Conservation (phyloP, 2,797 vertebrate genomes). For the Spinus pinus region DNA sequence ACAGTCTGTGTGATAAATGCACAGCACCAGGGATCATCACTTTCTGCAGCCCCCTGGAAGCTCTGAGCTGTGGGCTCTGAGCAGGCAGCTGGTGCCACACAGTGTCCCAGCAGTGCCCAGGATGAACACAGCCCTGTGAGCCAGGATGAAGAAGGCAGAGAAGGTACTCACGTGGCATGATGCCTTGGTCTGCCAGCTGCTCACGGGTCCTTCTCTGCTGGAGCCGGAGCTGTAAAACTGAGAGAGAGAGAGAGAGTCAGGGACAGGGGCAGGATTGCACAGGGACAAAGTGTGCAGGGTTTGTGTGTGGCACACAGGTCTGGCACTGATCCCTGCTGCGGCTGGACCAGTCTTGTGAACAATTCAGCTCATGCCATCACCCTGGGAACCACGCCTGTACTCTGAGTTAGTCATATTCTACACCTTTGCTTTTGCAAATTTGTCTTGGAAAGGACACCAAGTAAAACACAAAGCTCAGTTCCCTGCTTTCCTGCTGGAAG, state of each 20-base stretch:
- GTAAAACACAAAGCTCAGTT: neutral
- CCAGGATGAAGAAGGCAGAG: neutral
- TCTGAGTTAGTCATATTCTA: neutral
- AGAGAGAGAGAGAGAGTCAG: slow-evolving; percentile 47
- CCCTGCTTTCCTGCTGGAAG: neutral
- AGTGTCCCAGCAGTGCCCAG: neutral
- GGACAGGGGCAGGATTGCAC: neutral
- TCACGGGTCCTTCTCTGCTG: slow-evolving; percentile 96
- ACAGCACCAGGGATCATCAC: neutral
- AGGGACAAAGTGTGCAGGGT: neutral
- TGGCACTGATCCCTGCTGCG: neutral
- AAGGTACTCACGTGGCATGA: slow-evolving; percentile 93
- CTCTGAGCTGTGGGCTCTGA: neutral
- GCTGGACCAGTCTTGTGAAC: neutral
- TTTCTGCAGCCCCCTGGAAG: neutral
- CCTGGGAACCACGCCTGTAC: neutral
- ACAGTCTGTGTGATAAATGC: neutral
- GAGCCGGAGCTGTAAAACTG: slow-evolving; percentile 97
- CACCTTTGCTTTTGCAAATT: neutral
- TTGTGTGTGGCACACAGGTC: neutral
- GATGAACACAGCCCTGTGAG: neutral
- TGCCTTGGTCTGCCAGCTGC: slow-evolving; percentile 92
- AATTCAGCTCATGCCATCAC: neutral
- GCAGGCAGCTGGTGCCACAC: neutral
- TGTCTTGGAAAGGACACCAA: neutral